Evolutionary conservation across 1,140 invertebrate species (phyloP), one percentile per base, ranked within the genome.

Genomic region (Nomia melanderi): DNA sequence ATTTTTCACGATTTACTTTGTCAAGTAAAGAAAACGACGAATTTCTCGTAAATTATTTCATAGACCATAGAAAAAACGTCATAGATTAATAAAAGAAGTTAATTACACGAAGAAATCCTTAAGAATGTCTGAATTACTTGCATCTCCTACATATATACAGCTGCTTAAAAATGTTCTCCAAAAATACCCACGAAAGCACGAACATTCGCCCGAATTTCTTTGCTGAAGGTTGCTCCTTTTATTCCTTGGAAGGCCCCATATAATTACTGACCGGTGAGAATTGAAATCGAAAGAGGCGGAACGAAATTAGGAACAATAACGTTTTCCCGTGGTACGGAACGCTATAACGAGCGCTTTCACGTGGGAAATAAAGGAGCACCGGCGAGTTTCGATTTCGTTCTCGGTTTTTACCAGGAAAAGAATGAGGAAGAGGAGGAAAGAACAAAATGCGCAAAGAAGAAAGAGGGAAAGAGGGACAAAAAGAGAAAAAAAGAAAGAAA

Each of bases 241-340:
- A 17, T 12, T 44, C n/a, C 47, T n/a, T n/a, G n/a, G 20, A 50
- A n/a, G 20, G n/a, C 47, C 47, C 47, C n/a, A 20, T 64, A 25
- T 56, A 66, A 74, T 66, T 82, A 71, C 69, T 50, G 20, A 50
- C 33, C 53, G 79, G 64, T 41, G 79, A 77, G 64, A 82, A 73
- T 77, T 63, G 76, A 82, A 78, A 66, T 69, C 60, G 69, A 78
- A 80, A 60, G 57, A 56, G 70, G 75, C 53, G 69, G 54, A 74
- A 80, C 54, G 69, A 83, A 83, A 82, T 83, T 82, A 83, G 79
- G 78, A 83, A 83, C 81, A 64, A 74, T 80, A 80, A 77, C 62
- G 66, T 63, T 80, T 65, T 59, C 63, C 66, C 71, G 50, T 50
- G 71, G 53, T 60, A 66, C 71, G 71, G 73, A 72, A 76, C 77